Evolutionary conservation across 2,113 vertebrate genomes (phyloP), one percentile per base, ranked within the genome.

Genomic region (Podarcis raffonei): DNA sequence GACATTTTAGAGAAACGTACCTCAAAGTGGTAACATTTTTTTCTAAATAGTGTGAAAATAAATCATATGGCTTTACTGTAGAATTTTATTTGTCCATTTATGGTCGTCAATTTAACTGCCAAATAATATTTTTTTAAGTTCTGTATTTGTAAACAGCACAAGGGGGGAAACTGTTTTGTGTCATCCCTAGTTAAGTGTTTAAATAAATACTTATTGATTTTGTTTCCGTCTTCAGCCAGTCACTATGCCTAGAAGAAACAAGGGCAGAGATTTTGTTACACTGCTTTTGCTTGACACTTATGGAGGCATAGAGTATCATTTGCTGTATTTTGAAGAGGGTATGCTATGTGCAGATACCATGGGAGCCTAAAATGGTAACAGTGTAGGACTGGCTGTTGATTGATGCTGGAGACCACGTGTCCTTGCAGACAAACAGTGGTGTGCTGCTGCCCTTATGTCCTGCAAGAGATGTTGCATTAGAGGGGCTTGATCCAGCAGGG

Each of bases 121-220:
- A 4, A 71, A 48, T 25, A 79, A 69, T 80, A 5, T 53, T 71
- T 87, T 27, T 57, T 37, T 9, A 32, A 85, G 59, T 35, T 32
- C 68, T 35, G 2, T 76, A 30, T 87, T 71, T 87, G 77, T 37
- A 72, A 81, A 71, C 76, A 87, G 22, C 62, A 80, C 13, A 27
- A 9, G 53, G 59, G 32, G 57, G 23, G 30, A 23, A 66, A n/a
- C 68, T 3, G 65, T 35, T 86, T 86, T 79, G 53, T 53, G 62
- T 53, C 30, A 79, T 69, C 6, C 76, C 62, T 69, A 69, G 76
- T 86, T 79, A 79, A 79, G 62, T 69, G 75, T 76, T 48, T 78
- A 86, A 86, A 86, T 86, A 77, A 78, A 86, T 86, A 86, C 84
- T 78, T 86, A 78, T 78, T 86, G 59, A 78, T 86, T 78, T 68